A percentile compares a stretch with the other conserved stretches of the same genome.
Conservation (phyloP, 2,888 invertebrate species). For the Diarsia mendica region DNA sequence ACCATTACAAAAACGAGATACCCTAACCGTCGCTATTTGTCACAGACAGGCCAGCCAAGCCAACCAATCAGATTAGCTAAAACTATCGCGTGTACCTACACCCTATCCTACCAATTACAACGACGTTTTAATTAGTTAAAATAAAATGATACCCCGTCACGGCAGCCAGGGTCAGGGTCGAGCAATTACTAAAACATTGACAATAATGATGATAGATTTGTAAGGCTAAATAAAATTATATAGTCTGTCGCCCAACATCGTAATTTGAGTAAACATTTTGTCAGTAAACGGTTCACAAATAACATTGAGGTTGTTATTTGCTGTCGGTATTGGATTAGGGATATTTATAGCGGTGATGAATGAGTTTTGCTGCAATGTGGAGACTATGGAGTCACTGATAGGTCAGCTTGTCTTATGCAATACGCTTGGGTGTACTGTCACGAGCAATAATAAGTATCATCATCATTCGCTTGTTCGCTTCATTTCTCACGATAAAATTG, state of each 20-base stretch:
- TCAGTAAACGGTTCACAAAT: constrained; percentile 50
- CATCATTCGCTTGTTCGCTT: no score
- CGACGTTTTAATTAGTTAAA: constrained; percentile 61
- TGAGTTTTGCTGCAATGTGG: background rate
- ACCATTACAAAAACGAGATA: constrained; percentile 14
- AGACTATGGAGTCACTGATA: background rate
- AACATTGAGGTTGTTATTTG: constrained; percentile 29
- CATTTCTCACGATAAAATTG: no score
- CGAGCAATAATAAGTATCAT: no score
- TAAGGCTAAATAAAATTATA: constrained; percentile 50
- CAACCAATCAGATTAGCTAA: constrained; percentile 2
- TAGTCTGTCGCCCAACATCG: constrained; percentile 38
- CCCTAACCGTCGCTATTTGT: constrained; percentile 1
- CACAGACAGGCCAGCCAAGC: background rate
- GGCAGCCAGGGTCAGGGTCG: constrained; percentile 53
- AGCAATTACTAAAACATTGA: constrained; percentile 29
- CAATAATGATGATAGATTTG: constrained; percentile 53
- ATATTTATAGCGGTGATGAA: constrained; percentile 46
- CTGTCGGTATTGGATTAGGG: constrained; percentile 1
- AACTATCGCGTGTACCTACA: constrained; percentile 48
- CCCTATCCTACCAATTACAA: constrained; percentile 50
- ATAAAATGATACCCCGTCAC: constrained; percentile 49
- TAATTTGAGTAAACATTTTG: constrained; percentile 56
- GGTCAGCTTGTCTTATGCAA: no score
- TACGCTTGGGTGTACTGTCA: background rate